Conservation (phyloP, 2,888 invertebrate genomes). For the Cryptocephalus moraei region DNA sequence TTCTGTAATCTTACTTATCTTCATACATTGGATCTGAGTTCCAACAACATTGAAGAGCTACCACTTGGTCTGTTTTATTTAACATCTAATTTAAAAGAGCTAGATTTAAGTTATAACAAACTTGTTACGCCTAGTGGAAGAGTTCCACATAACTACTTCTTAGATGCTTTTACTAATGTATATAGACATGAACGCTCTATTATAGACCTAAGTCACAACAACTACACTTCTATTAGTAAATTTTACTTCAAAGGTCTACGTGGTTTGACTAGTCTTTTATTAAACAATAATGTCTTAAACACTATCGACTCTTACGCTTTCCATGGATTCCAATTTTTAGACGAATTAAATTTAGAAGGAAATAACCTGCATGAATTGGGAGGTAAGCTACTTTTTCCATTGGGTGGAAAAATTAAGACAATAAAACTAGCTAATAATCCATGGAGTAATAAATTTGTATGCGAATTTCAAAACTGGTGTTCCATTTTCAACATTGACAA, state of each 20-base stretch:
- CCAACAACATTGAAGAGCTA: slow-evolving; percentile 15
- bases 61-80: slow-evolving; percentile 13
- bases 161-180: slow-evolving; percentile 11
- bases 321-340: slow-evolving; percentile 7
- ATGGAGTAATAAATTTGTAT: slow-evolving; percentile 10
- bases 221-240: slow-evolving; percentile 13
- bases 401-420: slow-evolving; percentile 1
- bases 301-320: slow-evolving; percentile 13
- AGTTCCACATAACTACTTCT: slow-evolving; percentile 13
- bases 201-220: slow-evolving; percentile 19
- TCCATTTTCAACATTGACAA: slow-evolving; percentile 1
- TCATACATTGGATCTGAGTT: slow-evolving; percentile 17
- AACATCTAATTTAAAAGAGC: slow-evolving; percentile 14
- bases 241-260: slow-evolving; percentile 13
- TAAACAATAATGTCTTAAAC: slow-evolving; percentile 15
- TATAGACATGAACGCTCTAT: slow-evolving; percentile 4
- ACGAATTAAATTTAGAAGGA: slow-evolving; percentile 12
- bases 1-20: slow-evolving; percentile 18
- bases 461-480: slow-evolving; percentile 11
- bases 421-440: slow-evolving; percentile 8
- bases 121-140: slow-evolving; percentile 6
- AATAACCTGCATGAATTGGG: slow-evolving; percentile 12
- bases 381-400: slow-evolving; percentile 4
- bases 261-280: slow-evolving; percentile 10
- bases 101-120: slow-evolving; percentile 18